Evolutionary conservation across 2,797 vertebrate species (phyloP), one percentile per base, ranked within the genome.

Genomic region (Anas flavirostris): DNA sequence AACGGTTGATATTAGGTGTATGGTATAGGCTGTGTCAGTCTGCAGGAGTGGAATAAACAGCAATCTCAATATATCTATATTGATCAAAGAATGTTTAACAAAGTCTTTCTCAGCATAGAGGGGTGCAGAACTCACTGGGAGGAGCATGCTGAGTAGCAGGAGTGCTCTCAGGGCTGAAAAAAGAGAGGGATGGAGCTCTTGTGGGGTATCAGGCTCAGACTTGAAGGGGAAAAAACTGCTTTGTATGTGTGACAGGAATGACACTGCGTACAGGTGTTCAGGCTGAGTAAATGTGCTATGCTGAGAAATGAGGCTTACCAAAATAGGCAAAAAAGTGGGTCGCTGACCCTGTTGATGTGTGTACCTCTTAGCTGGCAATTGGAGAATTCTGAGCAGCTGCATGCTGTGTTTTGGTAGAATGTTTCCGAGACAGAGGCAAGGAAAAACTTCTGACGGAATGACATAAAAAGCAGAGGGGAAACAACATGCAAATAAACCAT

Each of bases 321-420:
- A 69, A 60, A 46, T 5, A 50, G 59, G 43, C 29, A 22, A 7
- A 25, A 59, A 9, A 14, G 0, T 2, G 10, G 29, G 35, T 46
- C 6, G 0, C 0, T n/a, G 75, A 19, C 16, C 5, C 16, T 0
- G 14, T 15, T 33, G 60, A 53, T 41, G 25, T 1, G 0, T 29
- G 7, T 8, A 23, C 43, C 62, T 63, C n/a, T 31, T 29, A 39
- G 43, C 43, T 69, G 58, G 19, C 90, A 59, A 0, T 19, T 28
- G 23, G 68, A 72, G 68, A 60, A 8, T 82, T 89, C 82, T 37
- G 56, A 48, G 19, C n/a, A 37, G n/a, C n/a, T 59, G 43, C 18
- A 13, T 10, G 26, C 33, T 62, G 39, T 69, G 59, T 72, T 92
- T 87, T 80, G 28, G 59, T 80, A 25, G 72, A 64, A 56, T 41